These are phyloP conservation scores for Lysandra coridon DNA, from an alignment of 2,888 invertebrate species.

Conservation along the genomic window DNA sequence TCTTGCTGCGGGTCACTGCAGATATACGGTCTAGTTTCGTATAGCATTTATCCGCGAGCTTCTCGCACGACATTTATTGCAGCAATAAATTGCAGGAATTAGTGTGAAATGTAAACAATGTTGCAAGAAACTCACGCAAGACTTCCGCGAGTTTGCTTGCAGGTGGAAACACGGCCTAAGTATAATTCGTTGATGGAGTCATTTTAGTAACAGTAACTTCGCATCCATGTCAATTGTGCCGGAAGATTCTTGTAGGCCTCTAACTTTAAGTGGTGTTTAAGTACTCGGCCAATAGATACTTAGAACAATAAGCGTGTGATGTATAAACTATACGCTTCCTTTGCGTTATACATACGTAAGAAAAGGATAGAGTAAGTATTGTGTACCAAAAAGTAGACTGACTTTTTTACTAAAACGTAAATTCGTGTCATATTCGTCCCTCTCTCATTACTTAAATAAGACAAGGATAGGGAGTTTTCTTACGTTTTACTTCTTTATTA, in stretches of 20 bases:
- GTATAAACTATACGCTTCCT: neutral
- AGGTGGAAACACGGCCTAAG: too few species aligned
- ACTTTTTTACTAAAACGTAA: slow-evolving; percentile 22
- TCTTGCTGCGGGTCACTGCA: too few species aligned
- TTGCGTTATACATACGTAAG: neutral
- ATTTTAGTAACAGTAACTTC: too few species aligned
- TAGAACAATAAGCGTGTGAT: slow-evolving; percentile 28
- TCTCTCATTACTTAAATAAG: neutral
- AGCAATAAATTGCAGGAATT: too few species aligned
- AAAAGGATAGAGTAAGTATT: neutral
- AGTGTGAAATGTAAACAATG: too few species aligned
- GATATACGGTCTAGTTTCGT: too few species aligned
- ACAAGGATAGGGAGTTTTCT: neutral
- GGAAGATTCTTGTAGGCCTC: too few species aligned
- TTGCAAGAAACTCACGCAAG: too few species aligned
- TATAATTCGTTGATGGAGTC: too few species aligned
- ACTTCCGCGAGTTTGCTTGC: too few species aligned
- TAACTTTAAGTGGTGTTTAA: neutral
- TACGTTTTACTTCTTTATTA: neutral
- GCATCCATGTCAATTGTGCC: neutral
- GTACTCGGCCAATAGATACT: neutral
- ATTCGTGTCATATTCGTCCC: slow-evolving; percentile 16
- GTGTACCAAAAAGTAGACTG: slow-evolving; percentile 3
- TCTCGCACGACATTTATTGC: too few species aligned
- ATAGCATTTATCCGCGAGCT: too few species aligned